Base-by-base conservation (phyloP, 30 jellyfish, hydroid and myxozoan species). In the Phacellophora camtschatica region DNA sequence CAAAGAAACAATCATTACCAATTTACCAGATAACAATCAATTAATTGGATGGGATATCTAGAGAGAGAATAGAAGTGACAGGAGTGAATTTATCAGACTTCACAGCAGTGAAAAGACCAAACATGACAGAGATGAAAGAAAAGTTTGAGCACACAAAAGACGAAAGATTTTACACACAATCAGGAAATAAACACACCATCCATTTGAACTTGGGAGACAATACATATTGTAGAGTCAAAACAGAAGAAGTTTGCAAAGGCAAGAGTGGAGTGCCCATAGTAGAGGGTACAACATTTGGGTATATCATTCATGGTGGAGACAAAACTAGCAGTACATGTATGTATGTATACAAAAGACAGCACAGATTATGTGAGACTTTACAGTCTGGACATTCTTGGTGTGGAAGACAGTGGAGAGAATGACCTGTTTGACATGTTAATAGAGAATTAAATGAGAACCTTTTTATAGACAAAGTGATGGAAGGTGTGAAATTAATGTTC, bases 401-500 rank as follows among this genome's bases (percentile, higher is more conserved):
- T 74, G 4, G 77, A 74, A 55, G 81, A 74, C 34, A 74, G 88
- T 5, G 56, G 72, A 1, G 88, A 74, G 22, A 25, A 46, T 54
- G 88, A 74, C 23, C 88, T 23, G 80, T 18, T 25, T 2, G 64
- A 74, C 20, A 66, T 74, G 37, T 1, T 25, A n/a, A 56, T 32
- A 56, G 27, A 56, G 77, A 54, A 57, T 56, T 74, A 20, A 4
- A 51, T 43, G 77, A 74, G 28, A 74, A 56, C 20, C 4, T 74
- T 3, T 6, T 6, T 35, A 53, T 64, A 74, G 20, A 18, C 62
- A 54, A 25, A 64, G 71, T 11, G 77, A 71, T 64, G 95, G 95
- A 56, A 83, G 95, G 39, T 66, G 67, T 63, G 75, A 83, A 32
- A 81, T 59, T 28, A 71, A 62, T 24, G 75, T 83, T 31, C 95